Percentiles rank a stretch among this genome's conserved stretches.
Conservation (phyloP, 35 echinoderm and acorn worm genomes). For the Holothuria glaberrima region DNA sequence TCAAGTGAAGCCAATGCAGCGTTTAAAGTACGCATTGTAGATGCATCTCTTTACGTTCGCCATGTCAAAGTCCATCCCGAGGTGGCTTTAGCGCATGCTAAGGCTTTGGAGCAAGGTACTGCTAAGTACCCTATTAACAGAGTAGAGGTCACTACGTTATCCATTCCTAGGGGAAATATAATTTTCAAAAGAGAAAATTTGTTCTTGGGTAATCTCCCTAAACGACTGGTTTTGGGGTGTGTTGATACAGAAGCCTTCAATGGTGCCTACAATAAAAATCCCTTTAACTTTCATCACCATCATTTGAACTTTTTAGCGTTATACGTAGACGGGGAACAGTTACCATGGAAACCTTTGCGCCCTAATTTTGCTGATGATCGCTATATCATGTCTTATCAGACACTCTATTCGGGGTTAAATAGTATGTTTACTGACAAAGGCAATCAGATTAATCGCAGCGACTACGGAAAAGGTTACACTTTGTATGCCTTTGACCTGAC, state of each 20-base stretch:
- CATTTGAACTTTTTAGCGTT: conserved; percentile 63
- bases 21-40: neutral
- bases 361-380: conserved; percentile 21
- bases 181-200: conserved; percentile 16
- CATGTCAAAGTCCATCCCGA: neutral
- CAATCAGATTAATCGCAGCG: conserved; percentile 44
- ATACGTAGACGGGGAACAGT: conserved; percentile 76
- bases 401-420: conserved; percentile 10
- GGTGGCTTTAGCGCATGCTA: conserved; percentile 36
- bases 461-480: conserved; percentile 73
- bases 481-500: conserved; percentile 78
- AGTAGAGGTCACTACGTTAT: conserved; percentile 20
- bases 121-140: conserved; percentile 42
- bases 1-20: neutral
- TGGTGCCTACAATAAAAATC: conserved; percentile 3
- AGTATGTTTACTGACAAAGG: conserved; percentile 46
- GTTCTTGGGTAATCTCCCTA: conserved; percentile 50
- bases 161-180: conserved; percentile 18
- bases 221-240: conserved; percentile 64
- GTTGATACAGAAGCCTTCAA: conserved; percentile 51
- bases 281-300: neutral
- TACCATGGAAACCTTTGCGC: conserved; percentile 59
- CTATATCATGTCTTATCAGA: conserved; percentile 21
- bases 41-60: conserved; percentile 31
- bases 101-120: conserved; percentile 41